phyloP scores from a whole-genome alignment of 2,113 vertebrate genomes.

The Corythoichthys intestinalis region DNA sequence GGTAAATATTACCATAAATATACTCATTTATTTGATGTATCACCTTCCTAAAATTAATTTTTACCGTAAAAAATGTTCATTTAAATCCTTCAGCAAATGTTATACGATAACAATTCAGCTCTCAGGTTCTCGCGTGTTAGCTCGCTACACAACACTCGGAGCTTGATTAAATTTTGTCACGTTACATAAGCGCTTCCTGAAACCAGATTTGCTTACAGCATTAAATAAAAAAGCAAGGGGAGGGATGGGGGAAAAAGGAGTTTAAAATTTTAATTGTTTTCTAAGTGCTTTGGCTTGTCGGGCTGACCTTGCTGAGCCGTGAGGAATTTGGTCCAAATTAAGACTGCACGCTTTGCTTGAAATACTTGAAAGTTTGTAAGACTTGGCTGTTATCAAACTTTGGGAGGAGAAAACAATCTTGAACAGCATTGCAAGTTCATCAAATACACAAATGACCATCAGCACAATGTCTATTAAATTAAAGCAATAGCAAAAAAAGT shows the following conservation, averaged over 20 bases:
- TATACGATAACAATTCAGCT: too few relatives aligned
- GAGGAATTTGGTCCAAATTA: background rate
- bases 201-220: conserved; percentile 21
- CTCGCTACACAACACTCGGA: too few relatives aligned
- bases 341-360: conserved; percentile 1
- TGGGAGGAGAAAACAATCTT: background rate
- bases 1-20: background rate
- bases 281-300: conserved; percentile 39
- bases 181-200: conserved; percentile 37
- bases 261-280: conserved; percentile 48
- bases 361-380: background rate
- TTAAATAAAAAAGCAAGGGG: background rate
- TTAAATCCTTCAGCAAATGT: too few relatives aligned
- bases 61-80: too few relatives aligned
- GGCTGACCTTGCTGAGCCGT: conserved; percentile 1
- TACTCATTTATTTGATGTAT: background rate
- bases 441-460: too few relatives aligned
- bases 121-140: too few relatives aligned
- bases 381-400: conserved; percentile 14
- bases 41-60: too few relatives aligned
- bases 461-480: too few relatives aligned
- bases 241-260: conserved; percentile 12
- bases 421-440: too few relatives aligned
- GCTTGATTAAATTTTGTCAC: conserved; percentile 35
- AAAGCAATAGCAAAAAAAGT: too few relatives aligned